Conservation (phyloP, 2,888 invertebrate species). For the Sinelater perroti region DNA sequence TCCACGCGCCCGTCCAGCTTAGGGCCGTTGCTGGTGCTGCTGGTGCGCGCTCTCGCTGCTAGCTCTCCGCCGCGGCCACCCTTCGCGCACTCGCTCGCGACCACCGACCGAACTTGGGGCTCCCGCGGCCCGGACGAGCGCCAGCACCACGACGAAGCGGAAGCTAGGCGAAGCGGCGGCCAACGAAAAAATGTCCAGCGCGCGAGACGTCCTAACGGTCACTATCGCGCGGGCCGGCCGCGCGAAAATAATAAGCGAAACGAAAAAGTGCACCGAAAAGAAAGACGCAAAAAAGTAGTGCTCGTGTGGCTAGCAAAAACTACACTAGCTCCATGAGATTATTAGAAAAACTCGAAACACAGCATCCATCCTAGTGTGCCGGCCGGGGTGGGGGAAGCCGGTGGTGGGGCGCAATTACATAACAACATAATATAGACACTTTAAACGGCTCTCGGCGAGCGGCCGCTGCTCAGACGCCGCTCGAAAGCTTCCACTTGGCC, state of each 20-base stretch:
- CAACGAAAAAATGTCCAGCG: slow-evolving; percentile 8
- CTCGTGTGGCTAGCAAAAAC: slow-evolving; percentile 59
- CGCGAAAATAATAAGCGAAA: slow-evolving; percentile 37
- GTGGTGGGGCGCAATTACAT: slow-evolving; percentile 53
- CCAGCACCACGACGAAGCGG: too few species aligned
- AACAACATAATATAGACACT: slow-evolving; percentile 52
- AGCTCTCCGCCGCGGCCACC: too few species aligned
- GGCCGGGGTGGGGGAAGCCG: slow-evolving; percentile 46
- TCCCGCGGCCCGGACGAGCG: too few species aligned
- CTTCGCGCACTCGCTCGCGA: too few species aligned
- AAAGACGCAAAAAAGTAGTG: slow-evolving; percentile 51
- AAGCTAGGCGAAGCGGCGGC: not conserved
- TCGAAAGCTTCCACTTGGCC: slow-evolving; percentile 13
- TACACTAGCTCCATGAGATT: slow-evolving; percentile 59
- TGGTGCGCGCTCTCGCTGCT: slow-evolving; percentile 12
- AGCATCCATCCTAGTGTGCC: slow-evolving; percentile 54
- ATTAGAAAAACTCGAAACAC: slow-evolving; percentile 59
- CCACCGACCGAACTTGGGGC: too few species aligned
- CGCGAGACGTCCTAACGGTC: slow-evolving; percentile 13
- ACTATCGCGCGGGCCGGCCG: slow-evolving; percentile 30
- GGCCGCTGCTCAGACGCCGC: slow-evolving; percentile 19
- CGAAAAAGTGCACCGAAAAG: slow-evolving; percentile 39
- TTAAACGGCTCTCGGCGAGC: slow-evolving; percentile 37
- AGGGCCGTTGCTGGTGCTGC: slow-evolving; percentile 10
- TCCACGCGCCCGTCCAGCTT: slow-evolving; percentile 60